Base-by-base conservation (phyloP, 2,888 invertebrate species). In the Idaea straminata region DNA sequence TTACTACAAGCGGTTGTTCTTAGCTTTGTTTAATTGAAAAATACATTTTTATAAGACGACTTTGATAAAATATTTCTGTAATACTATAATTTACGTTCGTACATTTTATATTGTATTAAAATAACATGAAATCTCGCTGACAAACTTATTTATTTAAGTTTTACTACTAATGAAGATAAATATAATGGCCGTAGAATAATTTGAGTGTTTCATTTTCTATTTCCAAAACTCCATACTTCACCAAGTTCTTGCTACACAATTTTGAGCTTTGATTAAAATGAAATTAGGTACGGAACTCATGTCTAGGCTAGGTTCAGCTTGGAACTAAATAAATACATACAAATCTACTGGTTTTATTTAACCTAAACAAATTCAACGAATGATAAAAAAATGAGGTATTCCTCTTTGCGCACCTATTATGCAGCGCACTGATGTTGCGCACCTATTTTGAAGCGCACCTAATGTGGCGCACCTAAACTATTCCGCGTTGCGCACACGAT, bases 151-250 rank as follows among this genome's bases (percentile, higher is more conserved):
- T 85, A 84, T 88, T 89, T 88, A 85, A 89, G 83, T 86, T 88
- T 89, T 88, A 84, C 79, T 81, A 85, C 83, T 90, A 84, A 88
- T 85, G 89, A 86, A 84, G 86, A 89, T 83, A 91, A 91, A 90
- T 92, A 91, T 92, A 92, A 88, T 89, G 91, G 90, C 91, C 87
- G 91, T 92, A 92, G 92, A 91, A 88, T 89, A 88, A 80, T 62
- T 76, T 74, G 81, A 73, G 78, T 77, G 73, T 91, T 89, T 90
- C 79, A 86, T 89, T 89, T 47, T 64, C 59, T 60, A 62, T 15
- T 13, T 59, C 35, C 7, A 13, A 7, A 47, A 47, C 47, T 7
- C 47, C 10, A 47, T 47, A 47, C 13, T 47, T 47, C 47, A 13
- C 13, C 13, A 7, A 0, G 3, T 6, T 10, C 10, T 36, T 47